A percentile compares a stretch with the other conserved stretches of the same genome.
Conservation (phyloP, 2,797 vertebrate genomes). For the Apogon talboti region DNA sequence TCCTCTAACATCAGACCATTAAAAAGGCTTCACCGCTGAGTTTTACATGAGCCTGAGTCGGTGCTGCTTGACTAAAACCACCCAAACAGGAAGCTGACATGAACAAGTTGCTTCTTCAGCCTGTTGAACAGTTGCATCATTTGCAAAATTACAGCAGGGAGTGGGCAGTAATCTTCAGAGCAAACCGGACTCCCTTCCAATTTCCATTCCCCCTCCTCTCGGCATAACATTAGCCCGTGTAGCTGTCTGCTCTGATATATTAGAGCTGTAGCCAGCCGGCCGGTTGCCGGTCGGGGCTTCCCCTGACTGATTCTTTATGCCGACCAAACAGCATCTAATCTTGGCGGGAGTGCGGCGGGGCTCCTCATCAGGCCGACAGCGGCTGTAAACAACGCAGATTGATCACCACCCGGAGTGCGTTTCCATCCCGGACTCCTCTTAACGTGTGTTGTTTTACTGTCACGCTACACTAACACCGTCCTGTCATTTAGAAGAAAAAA, state of each 20-base stretch:
- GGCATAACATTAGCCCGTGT: conserved; percentile 54
- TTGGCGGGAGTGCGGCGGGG: conserved; percentile 51
- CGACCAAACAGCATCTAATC: conserved; percentile 64
- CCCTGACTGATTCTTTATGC: conserved; percentile 66
- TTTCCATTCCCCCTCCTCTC: conserved; percentile 13
- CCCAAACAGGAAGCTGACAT: conserved; percentile 3
- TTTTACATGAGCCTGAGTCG: neutral
- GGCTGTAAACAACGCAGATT: conserved; percentile 73
- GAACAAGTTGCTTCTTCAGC: conserved; percentile 12
- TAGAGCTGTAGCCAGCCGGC: conserved; percentile 34
- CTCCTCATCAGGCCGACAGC: conserved; percentile 69
- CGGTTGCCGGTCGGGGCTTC: conserved; percentile 44
- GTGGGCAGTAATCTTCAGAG: conserved; percentile 38
- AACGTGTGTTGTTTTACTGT: conserved; percentile 49
- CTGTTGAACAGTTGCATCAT: conserved; percentile 49
- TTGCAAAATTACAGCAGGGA: conserved; percentile 44
- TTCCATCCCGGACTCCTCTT: conserved; percentile 39
- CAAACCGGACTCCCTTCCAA: conserved; percentile 54
- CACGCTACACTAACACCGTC: conserved; percentile 40
- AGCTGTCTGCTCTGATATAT: conserved; percentile 60
- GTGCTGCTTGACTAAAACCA: conserved; percentile 10
- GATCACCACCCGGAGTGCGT: conserved; percentile 62
- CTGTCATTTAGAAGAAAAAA: conserved; percentile 32
- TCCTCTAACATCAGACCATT: too few relatives aligned
- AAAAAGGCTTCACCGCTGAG: too few relatives aligned